These are phyloP conservation scores for Magallana ariakensis DNA, from an alignment of 1,140 invertebrate genomes.

Conservation along the genomic window DNA sequence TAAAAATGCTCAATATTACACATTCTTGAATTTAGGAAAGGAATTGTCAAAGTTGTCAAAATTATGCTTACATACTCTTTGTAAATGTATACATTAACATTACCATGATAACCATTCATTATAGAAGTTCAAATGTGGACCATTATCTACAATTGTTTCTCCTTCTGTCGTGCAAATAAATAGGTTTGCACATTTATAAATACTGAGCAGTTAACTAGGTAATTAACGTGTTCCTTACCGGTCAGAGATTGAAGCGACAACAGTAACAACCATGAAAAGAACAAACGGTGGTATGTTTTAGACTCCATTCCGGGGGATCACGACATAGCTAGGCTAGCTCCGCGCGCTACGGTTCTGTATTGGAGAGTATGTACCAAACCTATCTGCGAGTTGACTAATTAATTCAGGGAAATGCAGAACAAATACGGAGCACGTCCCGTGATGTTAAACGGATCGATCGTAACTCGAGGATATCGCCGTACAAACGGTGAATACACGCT, in stretches of 20 bases:
- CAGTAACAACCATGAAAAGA: background rate
- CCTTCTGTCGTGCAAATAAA: no score
- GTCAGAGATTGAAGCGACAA: background rate
- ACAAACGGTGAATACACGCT: background rate
- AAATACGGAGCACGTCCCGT: slow-evolving; percentile 2
- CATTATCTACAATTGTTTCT: no score
- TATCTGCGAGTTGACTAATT: slow-evolving; percentile 14
- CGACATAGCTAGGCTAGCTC: background rate
- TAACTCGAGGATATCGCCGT: background rate
- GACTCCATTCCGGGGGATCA: slow-evolving; percentile 10
- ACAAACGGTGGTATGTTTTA: background rate
- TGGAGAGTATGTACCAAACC: background rate
- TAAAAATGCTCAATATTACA: no score
- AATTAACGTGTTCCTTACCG: background rate
- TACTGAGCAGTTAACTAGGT: no score
- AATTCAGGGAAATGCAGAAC: slow-evolving; percentile 30
- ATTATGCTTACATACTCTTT: no score
- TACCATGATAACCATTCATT: no score
- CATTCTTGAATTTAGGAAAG: no score
- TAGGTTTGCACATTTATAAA: no score
- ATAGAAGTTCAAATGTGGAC: no score
- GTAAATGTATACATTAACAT: no score
- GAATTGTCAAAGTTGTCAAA: no score
- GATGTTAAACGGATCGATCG: slow-evolving; percentile 2
- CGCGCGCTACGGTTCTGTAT: background rate